Base-by-base conservation (phyloP, 1,140 invertebrate genomes). In the Drosophila pruinosa region DNA sequence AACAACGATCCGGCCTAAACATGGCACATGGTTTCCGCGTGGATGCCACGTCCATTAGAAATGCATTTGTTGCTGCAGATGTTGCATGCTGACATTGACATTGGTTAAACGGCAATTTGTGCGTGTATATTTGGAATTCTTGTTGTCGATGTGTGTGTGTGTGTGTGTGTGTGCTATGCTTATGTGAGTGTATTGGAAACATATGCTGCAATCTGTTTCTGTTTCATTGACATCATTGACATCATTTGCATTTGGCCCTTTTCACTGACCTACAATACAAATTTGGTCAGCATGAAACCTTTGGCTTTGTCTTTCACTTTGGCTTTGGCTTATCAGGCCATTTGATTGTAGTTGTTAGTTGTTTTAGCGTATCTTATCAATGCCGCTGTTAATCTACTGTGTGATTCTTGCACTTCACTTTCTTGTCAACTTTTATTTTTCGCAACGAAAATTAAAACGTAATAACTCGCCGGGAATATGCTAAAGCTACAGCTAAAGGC, bases 21-120 rank as follows among this genome's bases (percentile, higher is more conserved):
- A 78, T 81, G 72, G 67, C 70, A 82, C 63, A 47, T n/a, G 31
- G 50, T 76, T 88, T 88, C 82, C 82, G 82, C 72, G 82, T 88
- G 74, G 82, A 72, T 86, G 82, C 83, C 67, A 75, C 61, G 57
- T 69, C 74, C 82, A 88, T 86, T 82, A 88, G 82, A 86, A 88
- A 78, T 69, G 70, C 74, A 82, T 88, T 86, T 86, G 81, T 31
- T 67, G 64, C 50, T 47, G 57, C 71, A 68, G 63, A 68, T 67
- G 73, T 62, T 63, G 74, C 70, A 52, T 67, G 76, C 78, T 85
- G 81, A 85, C 81, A 85, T 85, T 85, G 81, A 85, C 81, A 85
- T 85, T 85, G 81, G 81, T 53, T 70, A 74, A 85, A 85, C 73
- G 82, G 78, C 82, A 81, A 78, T 68, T 69, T 81, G 81, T 85